A percentile compares a stretch with the other conserved stretches of the same genome.
phyloP scores from a whole-genome alignment of 2,888 invertebrate genomes.

The Cerastis rubricosa region DNA sequence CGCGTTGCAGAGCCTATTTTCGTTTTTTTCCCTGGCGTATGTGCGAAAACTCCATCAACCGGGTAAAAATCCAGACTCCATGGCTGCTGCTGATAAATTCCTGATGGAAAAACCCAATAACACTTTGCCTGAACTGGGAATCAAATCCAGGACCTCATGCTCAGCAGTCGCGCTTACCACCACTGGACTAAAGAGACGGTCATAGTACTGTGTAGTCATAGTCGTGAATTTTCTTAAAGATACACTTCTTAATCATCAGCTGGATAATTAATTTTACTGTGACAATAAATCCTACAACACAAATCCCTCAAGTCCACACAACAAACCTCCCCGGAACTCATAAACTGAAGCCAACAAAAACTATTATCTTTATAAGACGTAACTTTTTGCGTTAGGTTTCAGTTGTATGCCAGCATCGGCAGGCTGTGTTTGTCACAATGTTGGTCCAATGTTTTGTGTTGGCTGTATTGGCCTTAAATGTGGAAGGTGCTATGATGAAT shows the following conservation, averaged over 20 bases:
- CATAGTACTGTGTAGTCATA: no score
- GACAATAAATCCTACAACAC: background rate
- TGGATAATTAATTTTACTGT: background rate
- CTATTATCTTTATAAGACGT: conserved; percentile 73
- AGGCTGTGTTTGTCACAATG: conserved; percentile 74
- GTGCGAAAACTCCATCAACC: no score
- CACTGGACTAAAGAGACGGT: no score
- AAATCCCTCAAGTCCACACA: conserved; percentile 33
- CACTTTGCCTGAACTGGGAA: no score
- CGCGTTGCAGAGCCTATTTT: no score
- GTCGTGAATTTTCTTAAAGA: background rate
- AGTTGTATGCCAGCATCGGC: conserved; percentile 74
- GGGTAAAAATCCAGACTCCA: no score
- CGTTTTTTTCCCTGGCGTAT: no score
- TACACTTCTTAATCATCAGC: background rate
- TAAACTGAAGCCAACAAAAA: conserved; percentile 70
- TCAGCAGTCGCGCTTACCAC: no score
- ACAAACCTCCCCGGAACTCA: conserved; percentile 60
- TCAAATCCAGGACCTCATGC: no score
- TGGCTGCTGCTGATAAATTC: no score
- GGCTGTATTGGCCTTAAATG: conserved; percentile 72
- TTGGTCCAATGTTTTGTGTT: conserved; percentile 73
- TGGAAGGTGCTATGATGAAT: conserved; percentile 78
- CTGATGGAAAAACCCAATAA: no score
- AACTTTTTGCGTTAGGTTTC: conserved; percentile 74